Conservation (phyloP, 2,797 vertebrate species). For the Moxostoma hubbsi region DNA sequence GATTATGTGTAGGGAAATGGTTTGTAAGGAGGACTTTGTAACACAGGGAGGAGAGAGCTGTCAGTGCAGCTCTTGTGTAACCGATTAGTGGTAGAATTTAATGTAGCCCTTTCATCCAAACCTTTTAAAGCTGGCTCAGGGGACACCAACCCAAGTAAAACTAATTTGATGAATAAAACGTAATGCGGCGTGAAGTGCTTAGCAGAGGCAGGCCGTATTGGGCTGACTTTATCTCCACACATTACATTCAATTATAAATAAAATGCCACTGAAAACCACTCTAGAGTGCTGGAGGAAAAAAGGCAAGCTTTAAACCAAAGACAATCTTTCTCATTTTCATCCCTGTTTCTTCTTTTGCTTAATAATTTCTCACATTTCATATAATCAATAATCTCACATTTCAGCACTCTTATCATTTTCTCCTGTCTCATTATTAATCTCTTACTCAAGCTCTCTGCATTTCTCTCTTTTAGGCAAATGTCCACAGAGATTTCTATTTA, state of each 20-base stretch:
- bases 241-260: constrained; percentile 82
- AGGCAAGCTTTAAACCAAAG: constrained; percentile 65
- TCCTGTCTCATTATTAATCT: too few relatives aligned
- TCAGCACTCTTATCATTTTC: neutral
- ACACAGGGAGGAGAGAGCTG: constrained; percentile 62
- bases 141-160: constrained; percentile 76
- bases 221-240: constrained; percentile 72
- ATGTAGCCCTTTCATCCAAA: constrained; percentile 78
- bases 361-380: neutral
- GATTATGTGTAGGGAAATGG: constrained; percentile 47
- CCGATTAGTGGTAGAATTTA: constrained; percentile 80
- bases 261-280: constrained; percentile 71
- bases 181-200: constrained; percentile 77
- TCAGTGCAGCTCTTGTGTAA: constrained; percentile 71
- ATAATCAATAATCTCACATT: neutral
- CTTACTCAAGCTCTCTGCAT: constrained; percentile 1
- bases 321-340: constrained; percentile 30
- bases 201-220: constrained; percentile 65
- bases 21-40: constrained; percentile 57
- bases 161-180: constrained; percentile 82
- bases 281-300: constrained; percentile 68
- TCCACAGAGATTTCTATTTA: neutral
- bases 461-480: constrained; percentile 2
- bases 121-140: constrained; percentile 78
- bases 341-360: neutral